Conservation (phyloP, 2,888 invertebrate species). For the Dascillus cervinus region DNA sequence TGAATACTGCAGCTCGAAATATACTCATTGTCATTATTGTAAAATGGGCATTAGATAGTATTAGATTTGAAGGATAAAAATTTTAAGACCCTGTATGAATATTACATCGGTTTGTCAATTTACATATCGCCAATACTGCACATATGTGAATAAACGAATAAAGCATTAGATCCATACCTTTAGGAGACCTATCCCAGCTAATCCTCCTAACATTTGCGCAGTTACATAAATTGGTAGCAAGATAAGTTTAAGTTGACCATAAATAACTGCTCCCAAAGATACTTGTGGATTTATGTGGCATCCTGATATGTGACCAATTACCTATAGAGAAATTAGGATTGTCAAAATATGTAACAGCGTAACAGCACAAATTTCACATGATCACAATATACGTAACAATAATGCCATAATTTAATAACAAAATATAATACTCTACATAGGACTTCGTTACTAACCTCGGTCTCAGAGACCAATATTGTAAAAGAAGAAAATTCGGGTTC, state of each 20-base stretch:
- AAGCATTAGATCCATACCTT: conserved; percentile 41
- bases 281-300: conserved; percentile 73
- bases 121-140: too few relatives aligned
- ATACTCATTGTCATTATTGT: too few relatives aligned
- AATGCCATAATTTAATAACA: too few relatives aligned
- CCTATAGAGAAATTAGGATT: conserved; percentile 39
- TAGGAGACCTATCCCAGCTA: conserved; percentile 61
- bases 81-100: too few relatives aligned
- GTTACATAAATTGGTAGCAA: conserved; percentile 53
- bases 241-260: conserved; percentile 46
- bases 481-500: too few relatives aligned
- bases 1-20: too few relatives aligned
- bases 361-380: not conserved
- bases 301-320: conserved; percentile 70
- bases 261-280: conserved; percentile 56
- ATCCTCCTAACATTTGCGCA: conserved; percentile 60
- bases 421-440: too few relatives aligned
- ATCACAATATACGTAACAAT: not conserved
- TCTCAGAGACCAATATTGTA: too few relatives aligned
- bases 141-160: not conserved
- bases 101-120: too few relatives aligned
- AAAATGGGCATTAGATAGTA: too few relatives aligned
- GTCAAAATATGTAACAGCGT: not conserved
- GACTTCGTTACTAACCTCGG: too few relatives aligned
- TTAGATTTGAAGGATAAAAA: too few relatives aligned